These are phyloP conservation scores for Harlomillsia oculata DNA, from an alignment of 1,140 invertebrate species.

Conservation along the genomic window DNA sequence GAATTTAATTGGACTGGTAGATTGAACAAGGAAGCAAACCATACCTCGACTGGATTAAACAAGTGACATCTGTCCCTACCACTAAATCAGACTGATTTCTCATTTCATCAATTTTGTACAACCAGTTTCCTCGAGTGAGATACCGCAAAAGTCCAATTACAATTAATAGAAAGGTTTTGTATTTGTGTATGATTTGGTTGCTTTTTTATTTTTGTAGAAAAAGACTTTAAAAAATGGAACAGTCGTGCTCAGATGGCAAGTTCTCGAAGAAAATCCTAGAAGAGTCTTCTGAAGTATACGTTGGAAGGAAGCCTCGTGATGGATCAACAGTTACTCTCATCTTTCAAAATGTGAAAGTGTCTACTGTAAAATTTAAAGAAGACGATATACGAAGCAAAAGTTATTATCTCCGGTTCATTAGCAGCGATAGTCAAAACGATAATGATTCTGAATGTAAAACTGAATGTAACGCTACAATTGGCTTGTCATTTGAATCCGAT, in stretches of 20 bases:
- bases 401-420: too few species aligned
- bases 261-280: too few species aligned
- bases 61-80: not conserved
- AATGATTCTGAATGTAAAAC: not conserved
- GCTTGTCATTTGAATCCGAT: not conserved
- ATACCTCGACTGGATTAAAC: slow-evolving; percentile 38
- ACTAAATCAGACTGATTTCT: not conserved
- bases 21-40: slow-evolving; percentile 38
- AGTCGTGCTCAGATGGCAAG: not conserved
- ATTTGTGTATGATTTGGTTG: not conserved
- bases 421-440: too few species aligned
- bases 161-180: not conserved
- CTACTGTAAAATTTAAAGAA: too few species aligned
- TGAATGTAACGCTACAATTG: not conserved
- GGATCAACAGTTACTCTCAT: too few species aligned
- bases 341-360: too few species aligned
- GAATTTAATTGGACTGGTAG: slow-evolving; percentile 21
- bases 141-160: not conserved
- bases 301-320: too few species aligned
- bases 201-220: not conserved
- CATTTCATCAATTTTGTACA: not conserved
- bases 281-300: too few species aligned
- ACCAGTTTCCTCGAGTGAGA: not conserved
- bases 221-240: not conserved
- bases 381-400: too few species aligned